These are phyloP conservation scores for Vimba vimba DNA, from an alignment of 2,113 vertebrate genomes.

Conservation along the genomic window DNA sequence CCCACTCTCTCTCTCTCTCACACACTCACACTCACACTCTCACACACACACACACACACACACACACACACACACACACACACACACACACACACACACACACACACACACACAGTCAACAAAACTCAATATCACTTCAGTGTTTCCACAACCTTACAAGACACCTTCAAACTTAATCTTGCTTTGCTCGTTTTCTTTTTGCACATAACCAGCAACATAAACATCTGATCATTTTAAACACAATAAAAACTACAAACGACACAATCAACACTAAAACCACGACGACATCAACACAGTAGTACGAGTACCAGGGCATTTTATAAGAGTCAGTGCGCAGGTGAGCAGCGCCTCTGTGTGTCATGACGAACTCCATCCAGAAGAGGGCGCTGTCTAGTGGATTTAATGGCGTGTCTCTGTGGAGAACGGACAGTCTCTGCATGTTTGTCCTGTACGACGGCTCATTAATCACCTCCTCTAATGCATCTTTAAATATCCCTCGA, in stretches of 20 bases:
- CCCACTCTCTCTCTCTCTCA: too few relatives aligned
- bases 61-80: too few relatives aligned
- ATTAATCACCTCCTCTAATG: constrained; percentile 66
- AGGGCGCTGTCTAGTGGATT: constrained; percentile 69
- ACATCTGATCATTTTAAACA: constrained; percentile 47
- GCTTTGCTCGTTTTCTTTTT: constrained; percentile 55
- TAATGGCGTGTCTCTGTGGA: constrained; percentile 71
- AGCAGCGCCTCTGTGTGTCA: constrained; percentile 75
- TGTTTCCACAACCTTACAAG: too few relatives aligned
- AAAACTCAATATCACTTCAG: too few relatives aligned
- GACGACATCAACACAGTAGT: constrained; percentile 70
- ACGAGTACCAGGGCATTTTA: constrained; percentile 73
- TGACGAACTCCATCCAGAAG: constrained; percentile 79
- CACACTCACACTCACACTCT: too few relatives aligned
- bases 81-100: too few relatives aligned
- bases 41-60: too few relatives aligned
- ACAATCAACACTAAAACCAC: constrained; percentile 52
- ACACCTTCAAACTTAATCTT: constrained; percentile 51
- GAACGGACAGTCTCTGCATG: constrained; percentile 74
- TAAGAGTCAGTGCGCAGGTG: constrained; percentile 71
- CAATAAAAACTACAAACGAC: constrained; percentile 30
- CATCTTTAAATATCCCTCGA: constrained; percentile 59
- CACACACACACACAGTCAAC: too few relatives aligned
- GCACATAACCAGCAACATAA: constrained; percentile 54
- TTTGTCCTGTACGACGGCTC: constrained; percentile 71